Conservation (phyloP, 2,113 vertebrate genomes). For the Pseudorhombus dupliciocellatus region DNA sequence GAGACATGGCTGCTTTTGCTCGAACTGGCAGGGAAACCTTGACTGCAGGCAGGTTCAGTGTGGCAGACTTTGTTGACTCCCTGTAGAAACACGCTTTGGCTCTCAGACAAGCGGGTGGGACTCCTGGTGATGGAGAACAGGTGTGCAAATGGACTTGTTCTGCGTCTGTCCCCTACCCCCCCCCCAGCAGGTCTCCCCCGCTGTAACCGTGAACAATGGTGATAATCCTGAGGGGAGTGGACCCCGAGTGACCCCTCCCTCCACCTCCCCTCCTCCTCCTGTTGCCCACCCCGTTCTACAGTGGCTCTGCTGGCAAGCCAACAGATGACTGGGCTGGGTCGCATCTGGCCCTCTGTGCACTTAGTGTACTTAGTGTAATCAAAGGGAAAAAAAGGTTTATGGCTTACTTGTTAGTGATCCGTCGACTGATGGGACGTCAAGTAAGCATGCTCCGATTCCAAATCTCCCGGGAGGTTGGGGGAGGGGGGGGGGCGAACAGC, state of each 20-base stretch:
- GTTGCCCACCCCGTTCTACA: conserved; percentile 30
- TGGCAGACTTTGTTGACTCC: conserved; percentile 1
- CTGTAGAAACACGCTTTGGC: conserved; percentile 23
- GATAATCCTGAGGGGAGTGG: conserved; percentile 61
- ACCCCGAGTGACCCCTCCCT: conserved; percentile 38
- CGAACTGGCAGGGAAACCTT: neutral
- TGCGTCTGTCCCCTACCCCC: conserved; percentile 38
- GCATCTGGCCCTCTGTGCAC: conserved; percentile 79
- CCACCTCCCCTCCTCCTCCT: neutral
- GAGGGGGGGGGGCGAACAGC: neutral
- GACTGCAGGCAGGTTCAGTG: neutral
- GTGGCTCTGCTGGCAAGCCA: conserved; percentile 47
- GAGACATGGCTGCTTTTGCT: no score
- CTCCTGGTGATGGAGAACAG: conserved; percentile 67
- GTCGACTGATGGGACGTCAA: conserved; percentile 76
- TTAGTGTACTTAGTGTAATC: conserved; percentile 82
- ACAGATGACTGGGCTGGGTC: conserved; percentile 72
- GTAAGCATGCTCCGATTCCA: conserved; percentile 54
- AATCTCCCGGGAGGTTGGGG: conserved; percentile 56
- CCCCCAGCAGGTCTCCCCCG: conserved; percentile 43
- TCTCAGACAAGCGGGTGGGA: conserved; percentile 47
- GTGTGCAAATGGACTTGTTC: conserved; percentile 70
- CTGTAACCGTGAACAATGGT: conserved; percentile 75
- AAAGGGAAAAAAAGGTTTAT: conserved; percentile 73
- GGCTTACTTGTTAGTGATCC: conserved; percentile 75